phyloP scores from a whole-genome alignment of 1,140 invertebrate genomes.

The Drosophila ercepeae region DNA sequence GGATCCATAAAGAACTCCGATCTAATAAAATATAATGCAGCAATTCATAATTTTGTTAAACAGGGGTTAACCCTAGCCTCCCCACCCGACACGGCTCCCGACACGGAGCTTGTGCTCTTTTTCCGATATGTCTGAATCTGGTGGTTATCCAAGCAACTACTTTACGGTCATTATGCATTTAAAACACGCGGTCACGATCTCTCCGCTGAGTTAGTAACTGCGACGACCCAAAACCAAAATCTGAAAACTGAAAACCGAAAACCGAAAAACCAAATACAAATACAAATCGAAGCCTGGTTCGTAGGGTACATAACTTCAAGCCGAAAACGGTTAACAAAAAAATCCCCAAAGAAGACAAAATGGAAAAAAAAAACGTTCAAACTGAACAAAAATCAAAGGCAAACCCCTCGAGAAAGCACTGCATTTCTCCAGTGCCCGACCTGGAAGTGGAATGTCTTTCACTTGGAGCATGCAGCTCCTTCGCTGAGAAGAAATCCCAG shows the following conservation, averaged over 20 bases:
- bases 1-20: constrained; percentile 65
- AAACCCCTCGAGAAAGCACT: constrained; percentile 46
- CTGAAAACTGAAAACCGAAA: constrained; percentile 31
- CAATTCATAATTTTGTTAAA: constrained; percentile 81
- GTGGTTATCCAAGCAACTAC: constrained; percentile 67
- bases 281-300: constrained; percentile 60
- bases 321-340: constrained; percentile 43
- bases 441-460: constrained; percentile 77
- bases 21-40: constrained; percentile 81
- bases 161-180: constrained; percentile 84
- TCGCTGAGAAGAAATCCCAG: constrained; percentile 15
- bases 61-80: constrained; percentile 27
- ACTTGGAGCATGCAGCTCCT: constrained; percentile 58
- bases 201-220: constrained; percentile 79
- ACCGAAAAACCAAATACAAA: constrained; percentile 43
- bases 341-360: constrained; percentile 16
- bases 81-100: constrained; percentile 24
- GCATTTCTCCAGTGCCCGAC: constrained; percentile 43
- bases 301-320: constrained; percentile 50
- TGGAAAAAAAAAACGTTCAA: constrained; percentile 26
- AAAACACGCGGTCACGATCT: constrained; percentile 84
- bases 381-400: constrained; percentile 36
- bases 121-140: constrained; percentile 65
- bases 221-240: constrained; percentile 47
- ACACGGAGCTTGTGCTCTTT: constrained; percentile 62